Base-by-base conservation (phyloP, 2,888 invertebrate genomes). In the Theretra japonica region DNA sequence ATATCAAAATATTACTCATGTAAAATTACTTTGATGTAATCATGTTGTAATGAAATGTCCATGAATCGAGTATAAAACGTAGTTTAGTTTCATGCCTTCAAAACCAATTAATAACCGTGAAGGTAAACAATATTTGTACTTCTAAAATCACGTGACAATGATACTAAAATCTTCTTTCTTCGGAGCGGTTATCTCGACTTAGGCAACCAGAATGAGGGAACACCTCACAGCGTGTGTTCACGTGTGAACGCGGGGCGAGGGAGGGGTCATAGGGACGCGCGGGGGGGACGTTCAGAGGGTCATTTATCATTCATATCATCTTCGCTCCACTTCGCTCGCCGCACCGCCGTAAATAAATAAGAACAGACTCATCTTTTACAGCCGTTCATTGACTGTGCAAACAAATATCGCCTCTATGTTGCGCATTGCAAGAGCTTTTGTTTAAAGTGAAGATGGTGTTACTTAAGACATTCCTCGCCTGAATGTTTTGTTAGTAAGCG, bases 221-320 rank as follows among this genome's bases (percentile, higher is more conserved):
- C 88, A 88, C 88, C 90, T 89, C 85, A 82, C 87, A 85, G 80
- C 87, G 88, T 88, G 87, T 85, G 90, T 89, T 93, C 94, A 93
- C 94, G 93, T 93, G 93, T 92, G 93, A 92, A 84, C 83, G 85
- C 74, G 82, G 80, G 79, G 78, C 77, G 75, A 79, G 76, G 78
- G 80, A 82, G 86, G 82, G 28, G 76, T 85, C 74, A n/a, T 17
- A n/a, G 53, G 53, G 53, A 73, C 4, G 21, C 78, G 79, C 81
- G 82, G 62, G 48, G 62, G 48, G 65, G 65, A 11, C 83, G 89
- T 86, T 89, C 89, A 84, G 90, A 90, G 94, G 94, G 94, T 94
- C 94, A 94, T 94, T 94, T 94, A 94, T 94, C 94, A 94, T 94
- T 94, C 94, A 94, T 94, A 94, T 94, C 94, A 94, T 94, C 94